These are phyloP conservation scores for Pseudachorutes palmiensis DNA, from an alignment of 1,140 invertebrate genomes.

Conservation along the genomic window DNA sequence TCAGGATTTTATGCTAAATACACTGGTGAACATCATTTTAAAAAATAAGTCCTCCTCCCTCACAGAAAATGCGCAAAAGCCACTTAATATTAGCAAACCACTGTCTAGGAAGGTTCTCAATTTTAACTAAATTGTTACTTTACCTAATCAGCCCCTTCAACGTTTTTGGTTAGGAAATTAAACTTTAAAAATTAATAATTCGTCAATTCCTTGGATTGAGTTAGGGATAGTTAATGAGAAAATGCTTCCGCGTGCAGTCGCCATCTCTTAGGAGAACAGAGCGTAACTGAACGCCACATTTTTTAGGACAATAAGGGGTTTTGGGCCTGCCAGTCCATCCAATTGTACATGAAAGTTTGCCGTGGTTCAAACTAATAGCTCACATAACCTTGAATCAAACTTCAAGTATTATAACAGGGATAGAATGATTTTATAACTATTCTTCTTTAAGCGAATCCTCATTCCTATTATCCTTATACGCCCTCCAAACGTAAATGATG, in stretches of 20 bases:
- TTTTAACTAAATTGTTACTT: neutral
- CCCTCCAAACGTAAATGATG: slow-evolving; percentile 64
- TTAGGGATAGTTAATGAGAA: neutral
- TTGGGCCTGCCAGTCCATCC: too few relatives aligned
- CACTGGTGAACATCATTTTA: neutral
- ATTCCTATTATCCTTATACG: slow-evolving; percentile 60
- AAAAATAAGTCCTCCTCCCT: neutral
- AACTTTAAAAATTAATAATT: neutral
- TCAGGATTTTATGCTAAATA: neutral
- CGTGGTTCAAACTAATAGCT: too few relatives aligned
- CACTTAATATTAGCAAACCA: neutral
- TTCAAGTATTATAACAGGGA: too few relatives aligned
- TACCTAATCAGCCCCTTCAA: too few relatives aligned
- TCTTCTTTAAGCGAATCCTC: slow-evolving; percentile 38
- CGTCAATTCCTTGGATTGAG: neutral
- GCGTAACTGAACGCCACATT: too few relatives aligned
- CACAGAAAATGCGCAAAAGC: neutral
- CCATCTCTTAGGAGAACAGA: too few relatives aligned
- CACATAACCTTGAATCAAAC: too few relatives aligned
- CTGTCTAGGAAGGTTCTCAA: neutral
- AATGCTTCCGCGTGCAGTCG: neutral
- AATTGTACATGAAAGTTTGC: too few relatives aligned
- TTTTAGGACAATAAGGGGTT: too few relatives aligned
- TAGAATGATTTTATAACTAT: neutral
- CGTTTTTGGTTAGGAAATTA: neutral